phyloP scores from a whole-genome alignment of 2,797 vertebrate species.

The Micrastur ruficollis region DNA sequence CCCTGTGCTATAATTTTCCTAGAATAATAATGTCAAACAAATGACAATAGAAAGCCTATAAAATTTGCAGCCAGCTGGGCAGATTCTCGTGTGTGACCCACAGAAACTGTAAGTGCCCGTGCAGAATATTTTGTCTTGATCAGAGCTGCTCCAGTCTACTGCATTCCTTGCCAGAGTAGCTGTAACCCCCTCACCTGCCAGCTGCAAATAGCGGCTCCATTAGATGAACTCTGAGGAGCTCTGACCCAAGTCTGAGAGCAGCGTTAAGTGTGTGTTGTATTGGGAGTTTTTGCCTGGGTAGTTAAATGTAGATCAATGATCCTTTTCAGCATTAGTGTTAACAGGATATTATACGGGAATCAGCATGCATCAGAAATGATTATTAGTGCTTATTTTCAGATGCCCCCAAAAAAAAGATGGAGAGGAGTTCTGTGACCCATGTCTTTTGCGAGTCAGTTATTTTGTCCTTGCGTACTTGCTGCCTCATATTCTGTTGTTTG shows the following conservation, averaged over 20 bases:
- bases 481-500: background rate
- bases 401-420: background rate
- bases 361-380: background rate
- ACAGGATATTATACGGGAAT: background rate
- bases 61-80: slow-evolving; percentile 51
- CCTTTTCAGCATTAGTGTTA: background rate
- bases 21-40: slow-evolving; percentile 56
- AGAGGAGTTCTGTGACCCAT: background rate
- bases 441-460: background rate
- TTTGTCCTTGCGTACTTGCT: background rate
- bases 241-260: background rate
- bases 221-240: background rate
- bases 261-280: background rate
- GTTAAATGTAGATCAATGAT: background rate
- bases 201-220: background rate
- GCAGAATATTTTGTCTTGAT: slow-evolving; percentile 5
- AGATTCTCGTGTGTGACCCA: background rate
- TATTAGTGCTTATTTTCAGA: background rate
- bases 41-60: slow-evolving; percentile 53
- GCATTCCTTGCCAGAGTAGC: background rate
- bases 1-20: slow-evolving; percentile 36
- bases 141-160: background rate
- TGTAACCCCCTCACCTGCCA: background rate
- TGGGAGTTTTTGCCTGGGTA: background rate
- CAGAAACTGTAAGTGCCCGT: background rate